Conservation (phyloP, 2,888 invertebrate species). For the Octonoba sinensis region DNA sequence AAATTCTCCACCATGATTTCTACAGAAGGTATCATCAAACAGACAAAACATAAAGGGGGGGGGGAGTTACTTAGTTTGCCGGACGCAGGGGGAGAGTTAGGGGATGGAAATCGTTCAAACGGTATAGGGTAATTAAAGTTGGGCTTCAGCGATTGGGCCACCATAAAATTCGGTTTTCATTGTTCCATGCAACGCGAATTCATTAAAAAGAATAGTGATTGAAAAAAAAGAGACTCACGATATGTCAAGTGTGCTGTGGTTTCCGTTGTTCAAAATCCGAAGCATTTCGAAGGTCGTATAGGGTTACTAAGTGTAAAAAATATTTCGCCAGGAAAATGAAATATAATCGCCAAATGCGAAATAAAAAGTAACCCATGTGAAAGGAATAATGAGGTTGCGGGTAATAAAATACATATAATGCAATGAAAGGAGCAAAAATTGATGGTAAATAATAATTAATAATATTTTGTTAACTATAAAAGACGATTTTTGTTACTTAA, state of each 20-base stretch:
- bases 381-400: neutral
- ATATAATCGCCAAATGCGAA: too few relatives aligned
- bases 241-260: constrained; percentile 2
- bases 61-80: neutral
- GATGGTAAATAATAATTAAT: too few relatives aligned
- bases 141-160: neutral
- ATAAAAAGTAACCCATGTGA: neutral
- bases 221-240: constrained; percentile 13
- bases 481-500: too few relatives aligned
- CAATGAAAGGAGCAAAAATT: neutral
- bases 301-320: constrained; percentile 16
- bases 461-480: too few relatives aligned
- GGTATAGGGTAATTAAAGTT: constrained; percentile 34
- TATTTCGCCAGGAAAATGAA: constrained; percentile 2
- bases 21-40: constrained; percentile 38
- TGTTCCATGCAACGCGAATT: constrained; percentile 10
- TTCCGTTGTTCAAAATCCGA: neutral
- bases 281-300: neutral
- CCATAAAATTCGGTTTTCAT: constrained; percentile 16
- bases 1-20: constrained; percentile 27
- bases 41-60: neutral
- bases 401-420: neutral
- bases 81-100: neutral
- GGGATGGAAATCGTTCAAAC: neutral
- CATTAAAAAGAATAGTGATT: neutral